Evolutionary conservation across 1,140 invertebrate species (phyloP).

Genomic region (Calephelis nemesis): DNA sequence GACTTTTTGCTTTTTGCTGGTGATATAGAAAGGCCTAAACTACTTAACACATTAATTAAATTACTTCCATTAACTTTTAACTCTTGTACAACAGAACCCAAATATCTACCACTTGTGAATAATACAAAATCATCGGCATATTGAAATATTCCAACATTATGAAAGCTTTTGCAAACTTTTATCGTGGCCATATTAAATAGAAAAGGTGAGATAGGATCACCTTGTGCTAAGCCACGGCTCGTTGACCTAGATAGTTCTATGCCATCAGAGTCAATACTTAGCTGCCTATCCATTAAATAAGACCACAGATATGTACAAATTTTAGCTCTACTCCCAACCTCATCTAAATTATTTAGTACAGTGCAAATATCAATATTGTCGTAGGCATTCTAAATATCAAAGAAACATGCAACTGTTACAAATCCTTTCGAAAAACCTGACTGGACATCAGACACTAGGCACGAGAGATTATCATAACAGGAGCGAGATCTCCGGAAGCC

Average conservation of each 20-base stretch:
- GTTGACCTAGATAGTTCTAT: neutral
- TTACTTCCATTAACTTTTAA: neutral
- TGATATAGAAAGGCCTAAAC: slow-evolving; percentile 28
- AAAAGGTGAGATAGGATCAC: slow-evolving; percentile 24
- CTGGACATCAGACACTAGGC: slow-evolving; percentile 27
- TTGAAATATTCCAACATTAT: slow-evolving; percentile 28
- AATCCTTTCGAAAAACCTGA: slow-evolving; percentile 24
- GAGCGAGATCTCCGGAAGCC: slow-evolving; percentile 29
- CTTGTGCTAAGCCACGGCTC: slow-evolving; percentile 17
- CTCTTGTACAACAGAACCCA: neutral
- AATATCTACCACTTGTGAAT: slow-evolving; percentile 20
- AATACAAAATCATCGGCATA: slow-evolving; percentile 40
- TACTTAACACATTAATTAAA: slow-evolving; percentile 11
- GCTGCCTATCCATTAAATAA: neutral
- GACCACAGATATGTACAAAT: slow-evolving; percentile 21
- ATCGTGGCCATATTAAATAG: slow-evolving; percentile 31
- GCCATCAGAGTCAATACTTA: neutral
- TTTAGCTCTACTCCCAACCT: slow-evolving; percentile 16
- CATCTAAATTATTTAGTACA: slow-evolving; percentile 25
- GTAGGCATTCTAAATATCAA: slow-evolving; percentile 37
- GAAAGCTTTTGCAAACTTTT: slow-evolving; percentile 22
- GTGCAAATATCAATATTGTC: slow-evolving; percentile 30
- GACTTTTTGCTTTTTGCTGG: slow-evolving; percentile 31
- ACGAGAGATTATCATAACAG: slow-evolving; percentile 28
- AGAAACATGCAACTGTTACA: slow-evolving; percentile 17